phyloP scores from a whole-genome alignment of 2,888 invertebrate genomes.

The Eupithecia subumbrata region DNA sequence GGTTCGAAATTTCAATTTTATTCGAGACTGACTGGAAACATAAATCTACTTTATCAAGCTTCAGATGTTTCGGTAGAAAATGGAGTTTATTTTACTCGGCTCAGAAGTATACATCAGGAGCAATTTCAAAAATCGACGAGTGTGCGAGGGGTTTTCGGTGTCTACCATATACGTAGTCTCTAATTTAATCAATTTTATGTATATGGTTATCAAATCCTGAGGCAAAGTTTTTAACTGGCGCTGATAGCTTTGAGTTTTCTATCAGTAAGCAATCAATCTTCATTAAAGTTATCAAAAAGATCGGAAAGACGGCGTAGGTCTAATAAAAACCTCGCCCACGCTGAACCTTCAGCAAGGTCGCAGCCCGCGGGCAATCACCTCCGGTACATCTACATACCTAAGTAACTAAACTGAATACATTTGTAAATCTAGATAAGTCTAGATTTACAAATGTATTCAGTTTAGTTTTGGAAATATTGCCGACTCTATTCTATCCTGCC shows the following conservation, averaged over 20 bases:
- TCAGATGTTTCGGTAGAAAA: background rate
- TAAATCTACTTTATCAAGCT: background rate
- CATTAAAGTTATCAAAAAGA: slow-evolving; percentile 32
- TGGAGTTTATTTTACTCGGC: background rate
- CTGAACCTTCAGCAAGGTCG: slow-evolving; percentile 42
- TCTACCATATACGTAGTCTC: background rate
- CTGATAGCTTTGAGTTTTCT: background rate
- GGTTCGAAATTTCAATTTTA: background rate
- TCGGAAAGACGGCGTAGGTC: slow-evolving; percentile 27
- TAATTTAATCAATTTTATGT: background rate
- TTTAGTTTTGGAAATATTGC: background rate
- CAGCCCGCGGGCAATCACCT: slow-evolving; percentile 35
- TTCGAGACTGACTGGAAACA: background rate
- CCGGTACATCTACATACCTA: background rate
- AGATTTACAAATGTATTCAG: background rate
- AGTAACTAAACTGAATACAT: too few species aligned
- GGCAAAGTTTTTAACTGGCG: background rate
- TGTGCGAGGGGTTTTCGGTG: background rate
- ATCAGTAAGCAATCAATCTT: slow-evolving; percentile 19
- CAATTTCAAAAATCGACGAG: background rate
- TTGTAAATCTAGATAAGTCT: too few species aligned
- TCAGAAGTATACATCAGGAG: background rate
- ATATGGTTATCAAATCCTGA: background rate
- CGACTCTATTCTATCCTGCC: background rate
- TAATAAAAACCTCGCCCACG: slow-evolving; percentile 38